phyloP scores from a whole-genome alignment of 2,113 vertebrate genomes.

The Catharus bicknelli region DNA sequence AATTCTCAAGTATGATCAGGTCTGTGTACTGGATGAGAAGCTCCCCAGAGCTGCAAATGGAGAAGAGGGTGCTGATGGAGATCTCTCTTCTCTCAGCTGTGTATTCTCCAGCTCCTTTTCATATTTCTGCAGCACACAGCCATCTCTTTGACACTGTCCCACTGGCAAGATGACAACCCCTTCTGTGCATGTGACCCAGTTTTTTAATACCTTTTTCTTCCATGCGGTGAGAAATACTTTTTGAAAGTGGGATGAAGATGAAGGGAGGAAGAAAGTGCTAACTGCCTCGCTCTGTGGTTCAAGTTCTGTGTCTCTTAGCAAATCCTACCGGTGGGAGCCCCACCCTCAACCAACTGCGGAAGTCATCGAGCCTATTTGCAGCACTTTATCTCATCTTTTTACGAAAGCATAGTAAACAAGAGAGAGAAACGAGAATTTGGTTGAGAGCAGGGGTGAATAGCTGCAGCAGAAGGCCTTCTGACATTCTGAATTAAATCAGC shows the following conservation, averaged over 20 bases:
- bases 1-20: not conserved
- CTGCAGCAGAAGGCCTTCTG: not conserved
- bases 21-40: not conserved
- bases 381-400: conserved; percentile 57
- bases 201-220: not conserved
- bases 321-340: not conserved
- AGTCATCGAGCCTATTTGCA: conserved; percentile 11
- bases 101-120: not conserved
- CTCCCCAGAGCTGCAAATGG: not conserved
- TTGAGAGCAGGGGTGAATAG: not conserved
- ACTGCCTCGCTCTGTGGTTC: not conserved
- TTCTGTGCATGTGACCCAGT: not conserved
- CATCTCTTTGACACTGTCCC: not conserved
- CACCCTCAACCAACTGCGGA: conserved; percentile 47
- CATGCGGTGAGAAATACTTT: not conserved
- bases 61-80: not conserved
- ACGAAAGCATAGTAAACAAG: conserved; percentile 52
- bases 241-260: not conserved
- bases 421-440: not conserved
- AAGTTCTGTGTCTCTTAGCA: not conserved
- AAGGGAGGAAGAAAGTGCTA: not conserved
- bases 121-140: not conserved
- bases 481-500: not conserved
- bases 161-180: not conserved
- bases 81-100: not conserved